Evolutionary conservation across 2,888 invertebrate species (phyloP).

Genomic region (Limulus polyphemus): DNA sequence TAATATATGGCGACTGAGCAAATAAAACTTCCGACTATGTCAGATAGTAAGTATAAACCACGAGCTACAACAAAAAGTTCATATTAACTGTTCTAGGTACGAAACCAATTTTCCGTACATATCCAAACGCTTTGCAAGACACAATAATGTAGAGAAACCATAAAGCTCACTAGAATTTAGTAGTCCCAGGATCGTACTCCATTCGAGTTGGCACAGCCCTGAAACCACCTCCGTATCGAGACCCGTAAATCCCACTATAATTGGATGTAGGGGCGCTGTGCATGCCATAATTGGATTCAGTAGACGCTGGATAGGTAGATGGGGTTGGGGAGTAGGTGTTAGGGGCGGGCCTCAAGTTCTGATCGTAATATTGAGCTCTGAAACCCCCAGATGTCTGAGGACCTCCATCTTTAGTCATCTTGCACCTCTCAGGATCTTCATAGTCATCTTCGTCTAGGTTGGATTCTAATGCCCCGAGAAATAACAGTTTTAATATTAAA

Average conservation of each 20-base stretch:
- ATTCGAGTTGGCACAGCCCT: conserved; percentile 4
- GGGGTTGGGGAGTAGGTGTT: conserved; percentile 8
- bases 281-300: conserved; percentile 2
- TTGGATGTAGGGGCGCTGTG: background rate
- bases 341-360: conserved; percentile 4
- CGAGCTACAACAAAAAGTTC: too few species aligned
- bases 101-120: too few species aligned
- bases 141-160: too few species aligned
- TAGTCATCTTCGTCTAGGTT: conserved; percentile 1
- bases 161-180: background rate
- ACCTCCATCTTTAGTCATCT: conserved; percentile 1
- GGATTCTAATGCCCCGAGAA: too few species aligned
- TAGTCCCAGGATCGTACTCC: conserved; percentile 4
- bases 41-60: too few species aligned
- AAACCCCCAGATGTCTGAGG: background rate
- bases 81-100: too few species aligned
- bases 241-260: conserved; percentile 1
- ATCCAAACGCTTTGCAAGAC: too few species aligned
- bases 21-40: too few species aligned
- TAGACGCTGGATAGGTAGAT: conserved; percentile 5
- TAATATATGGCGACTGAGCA: too few species aligned
- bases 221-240: conserved; percentile 2
- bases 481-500: too few species aligned
- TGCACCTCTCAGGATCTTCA: conserved; percentile 5
- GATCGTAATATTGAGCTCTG: background rate